These are phyloP conservation scores for Xyliphius kryptos DNA, from an alignment of 2,113 vertebrate species.

Conservation along the genomic window DNA sequence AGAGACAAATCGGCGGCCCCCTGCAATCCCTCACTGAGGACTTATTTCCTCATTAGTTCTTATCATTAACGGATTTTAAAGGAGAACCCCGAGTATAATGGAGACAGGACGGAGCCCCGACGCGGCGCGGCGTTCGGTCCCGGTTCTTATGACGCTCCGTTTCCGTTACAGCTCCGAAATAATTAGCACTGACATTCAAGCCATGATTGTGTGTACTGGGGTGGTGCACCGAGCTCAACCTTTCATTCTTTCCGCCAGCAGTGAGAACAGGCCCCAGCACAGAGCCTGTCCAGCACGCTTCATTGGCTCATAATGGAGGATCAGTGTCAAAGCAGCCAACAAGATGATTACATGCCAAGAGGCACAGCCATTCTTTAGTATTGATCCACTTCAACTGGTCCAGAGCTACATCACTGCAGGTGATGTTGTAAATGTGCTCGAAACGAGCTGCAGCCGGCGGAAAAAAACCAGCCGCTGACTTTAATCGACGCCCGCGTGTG, in stretches of 20 bases:
- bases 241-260: conserved; percentile 14
- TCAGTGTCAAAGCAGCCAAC: conserved; percentile 45
- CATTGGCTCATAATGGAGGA: conserved; percentile 47
- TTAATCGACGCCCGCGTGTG: conserved; percentile 17
- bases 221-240: too few relatives aligned
- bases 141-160: not conserved
- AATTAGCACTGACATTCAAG: conserved; percentile 25
- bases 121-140: too few relatives aligned
- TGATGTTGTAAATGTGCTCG: conserved; percentile 38
- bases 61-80: conserved; percentile 6
- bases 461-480: conserved; percentile 27
- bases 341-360: conserved; percentile 42
- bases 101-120: too few relatives aligned
- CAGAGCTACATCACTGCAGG: conserved; percentile 35
- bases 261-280: conserved; percentile 22
- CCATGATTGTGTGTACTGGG: conserved; percentile 20
- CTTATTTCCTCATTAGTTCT: conserved; percentile 21
- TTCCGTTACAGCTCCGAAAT: conserved; percentile 21
- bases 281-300: conserved; percentile 42
- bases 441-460: conserved; percentile 25
- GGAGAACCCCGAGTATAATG: too few relatives aligned
- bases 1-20: conserved; percentile 45
- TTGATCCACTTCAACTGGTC: conserved; percentile 43
- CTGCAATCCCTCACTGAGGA: conserved; percentile 14
- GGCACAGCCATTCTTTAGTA: conserved; percentile 42